Evolutionary conservation across 1,140 invertebrate species (phyloP), one percentile per base, ranked within the genome.

Genomic region (Campoletis sonorensis): DNA sequence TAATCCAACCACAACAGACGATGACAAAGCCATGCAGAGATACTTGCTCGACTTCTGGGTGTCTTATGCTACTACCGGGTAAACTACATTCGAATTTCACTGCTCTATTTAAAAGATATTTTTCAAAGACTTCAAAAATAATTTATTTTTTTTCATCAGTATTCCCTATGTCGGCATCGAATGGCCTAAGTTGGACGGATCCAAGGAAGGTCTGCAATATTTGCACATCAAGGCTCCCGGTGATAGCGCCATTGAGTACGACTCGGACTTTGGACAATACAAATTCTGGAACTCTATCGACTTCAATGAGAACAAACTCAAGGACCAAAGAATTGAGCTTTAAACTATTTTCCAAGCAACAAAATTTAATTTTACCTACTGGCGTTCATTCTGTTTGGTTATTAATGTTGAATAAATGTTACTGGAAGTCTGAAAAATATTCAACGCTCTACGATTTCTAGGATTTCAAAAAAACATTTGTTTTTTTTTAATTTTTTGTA

Each of bases 21-120:
- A 88, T 7, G 93, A 94, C 80, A 82, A 86, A 23, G 82, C 89
- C 37, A 94, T 95, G 92, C 91, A 91, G n/a, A 84, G 91, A 33
- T 75, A 87, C 7, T 86, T 95, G 30, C 76, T 93, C 0, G 88
- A 93, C 49, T 90, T 94, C 84, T 89, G 93, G 78, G 89, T 90
- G 79, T 91, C 88, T 37, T 94, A 92, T 85, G 92, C 93, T 15
- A 90, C 85, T 15, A 92, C 90, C 51, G 93, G 93, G 94, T 94
- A 90, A 89, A 13, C 11, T 1, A 45, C 40, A 45, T 45, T 13
- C 5, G 13, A 10, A 10, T 45, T 45, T 10, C 13, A 13, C 1
- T 10, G 11, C 40, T 3, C 3, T 23, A 68, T 72, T 27, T 37
- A 70, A 72, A 23, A 40, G 45, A 71, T 51, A 33, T 81, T 80